These are phyloP conservation scores for Papilio polytes DNA, from an alignment of 1,140 invertebrate species.

Conservation along the genomic window DNA sequence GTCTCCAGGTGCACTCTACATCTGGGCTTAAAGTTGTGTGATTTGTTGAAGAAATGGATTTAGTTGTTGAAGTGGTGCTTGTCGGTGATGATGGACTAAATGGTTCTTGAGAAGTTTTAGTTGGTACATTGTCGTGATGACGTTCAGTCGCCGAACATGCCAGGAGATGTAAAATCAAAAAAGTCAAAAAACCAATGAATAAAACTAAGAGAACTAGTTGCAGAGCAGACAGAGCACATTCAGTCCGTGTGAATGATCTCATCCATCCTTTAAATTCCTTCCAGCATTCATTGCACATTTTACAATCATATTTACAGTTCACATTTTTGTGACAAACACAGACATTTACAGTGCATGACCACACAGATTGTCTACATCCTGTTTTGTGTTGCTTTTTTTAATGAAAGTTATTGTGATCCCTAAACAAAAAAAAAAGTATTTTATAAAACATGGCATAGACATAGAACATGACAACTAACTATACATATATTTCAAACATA, in stretches of 20 bases:
- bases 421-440: slow-evolving; percentile 35
- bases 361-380: slow-evolving; percentile 40
- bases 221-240: slow-evolving; percentile 54
- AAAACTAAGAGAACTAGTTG: slow-evolving; percentile 59
- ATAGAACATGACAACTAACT: background rate
- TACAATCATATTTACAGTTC: slow-evolving; percentile 44
- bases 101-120: background rate
- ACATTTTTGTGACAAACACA: slow-evolving; percentile 7
- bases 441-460: background rate
- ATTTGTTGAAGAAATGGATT: background rate
- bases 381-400: background rate
- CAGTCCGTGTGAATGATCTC: slow-evolving; percentile 67
- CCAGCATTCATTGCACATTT: slow-evolving; percentile 64
- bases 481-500: background rate
- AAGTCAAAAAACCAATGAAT: slow-evolving; percentile 60
- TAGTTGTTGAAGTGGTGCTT: background rate
- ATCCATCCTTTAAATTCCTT: slow-evolving; percentile 69
- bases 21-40: slow-evolving; percentile 42
- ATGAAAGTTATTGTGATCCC: slow-evolving; percentile 29
- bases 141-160: slow-evolving; percentile 47
- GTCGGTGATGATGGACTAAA: slow-evolving; percentile 1
- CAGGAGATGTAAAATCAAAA: slow-evolving; percentile 67
- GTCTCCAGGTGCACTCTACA: slow-evolving; percentile 64
- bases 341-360: slow-evolving; percentile 44
- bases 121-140: background rate